These are phyloP conservation scores for Leucophenga varia DNA, from an alignment of 1,140 invertebrate genomes.

Conservation along the genomic window DNA sequence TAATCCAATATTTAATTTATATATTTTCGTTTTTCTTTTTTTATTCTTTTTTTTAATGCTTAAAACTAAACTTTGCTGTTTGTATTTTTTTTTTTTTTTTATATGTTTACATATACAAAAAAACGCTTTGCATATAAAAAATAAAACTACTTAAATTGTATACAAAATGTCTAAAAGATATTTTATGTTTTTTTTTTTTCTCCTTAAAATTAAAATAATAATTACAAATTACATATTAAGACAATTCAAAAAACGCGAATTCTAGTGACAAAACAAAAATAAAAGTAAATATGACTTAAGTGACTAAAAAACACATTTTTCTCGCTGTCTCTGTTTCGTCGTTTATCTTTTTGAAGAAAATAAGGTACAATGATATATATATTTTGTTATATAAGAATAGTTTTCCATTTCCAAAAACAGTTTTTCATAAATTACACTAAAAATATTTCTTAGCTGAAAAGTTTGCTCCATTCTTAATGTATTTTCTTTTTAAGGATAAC, in stretches of 20 bases:
- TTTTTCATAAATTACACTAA: constrained; percentile 14
- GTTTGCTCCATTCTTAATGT: neutral
- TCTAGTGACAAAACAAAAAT: constrained; percentile 29
- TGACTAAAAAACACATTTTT: constrained; percentile 46
- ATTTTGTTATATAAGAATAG: constrained; percentile 4
- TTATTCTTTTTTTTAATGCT: constrained; percentile 27
- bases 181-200: too few relatives aligned
- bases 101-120: constrained; percentile 14
- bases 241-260: constrained; percentile 3
- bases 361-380: constrained; percentile 50
- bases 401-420: constrained; percentile 22
- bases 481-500: too few relatives aligned
- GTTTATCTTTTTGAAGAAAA: too few relatives aligned
- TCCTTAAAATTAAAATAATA: too few relatives aligned
- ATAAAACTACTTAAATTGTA: constrained; percentile 47
- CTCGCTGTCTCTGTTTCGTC: too few relatives aligned
- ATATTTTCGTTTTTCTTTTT: constrained; percentile 22
- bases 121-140: constrained; percentile 40
- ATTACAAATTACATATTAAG: too few relatives aligned
- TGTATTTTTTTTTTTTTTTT: too few relatives aligned
- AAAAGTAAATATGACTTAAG: constrained; percentile 44
- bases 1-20: constrained; percentile 28
- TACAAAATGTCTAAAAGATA: constrained; percentile 20
- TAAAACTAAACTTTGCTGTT: constrained; percentile 44
- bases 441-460: neutral